These are phyloP conservation scores for Diabrotica virgifera DNA, from an alignment of 1,140 invertebrate genomes.

Conservation along the genomic window DNA sequence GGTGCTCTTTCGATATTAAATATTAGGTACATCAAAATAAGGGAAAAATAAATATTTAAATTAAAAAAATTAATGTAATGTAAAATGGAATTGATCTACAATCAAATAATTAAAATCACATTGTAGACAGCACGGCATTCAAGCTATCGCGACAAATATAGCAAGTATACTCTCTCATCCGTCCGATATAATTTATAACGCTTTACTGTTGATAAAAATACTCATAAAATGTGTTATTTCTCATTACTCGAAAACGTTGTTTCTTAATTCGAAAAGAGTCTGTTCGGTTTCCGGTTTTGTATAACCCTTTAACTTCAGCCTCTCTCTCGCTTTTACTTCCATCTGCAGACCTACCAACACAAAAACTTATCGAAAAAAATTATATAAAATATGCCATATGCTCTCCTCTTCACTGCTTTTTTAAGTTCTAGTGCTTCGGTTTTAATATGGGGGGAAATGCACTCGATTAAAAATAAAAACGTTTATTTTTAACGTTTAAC, in stretches of 20 bases:
- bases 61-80: no score
- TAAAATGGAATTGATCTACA: no score
- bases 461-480: slow-evolving; percentile 21
- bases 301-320: slow-evolving; percentile 18
- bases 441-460: slow-evolving; percentile 19
- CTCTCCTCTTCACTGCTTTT: slow-evolving; percentile 5
- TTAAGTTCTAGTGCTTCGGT: not conserved
- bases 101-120: no score
- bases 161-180: not conserved
- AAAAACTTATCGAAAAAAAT: slow-evolving; percentile 23
- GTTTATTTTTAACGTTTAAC: slow-evolving; percentile 17
- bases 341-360: slow-evolving; percentile 12
- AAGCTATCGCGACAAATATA: no score
- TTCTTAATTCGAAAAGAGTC: slow-evolving; percentile 21
- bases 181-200: not conserved
- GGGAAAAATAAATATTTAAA: no score
- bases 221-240: slow-evolving; percentile 20
- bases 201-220: slow-evolving; percentile 11
- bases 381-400: slow-evolving; percentile 23
- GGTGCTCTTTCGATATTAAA: no score
- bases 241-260: slow-evolving; percentile 15
- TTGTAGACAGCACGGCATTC: no score
- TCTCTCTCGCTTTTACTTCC: slow-evolving; percentile 6
- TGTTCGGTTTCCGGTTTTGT: slow-evolving; percentile 21
- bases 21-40: no score